Conservation (phyloP, 2,888 invertebrate species). For the Tiphia femorata region DNA sequence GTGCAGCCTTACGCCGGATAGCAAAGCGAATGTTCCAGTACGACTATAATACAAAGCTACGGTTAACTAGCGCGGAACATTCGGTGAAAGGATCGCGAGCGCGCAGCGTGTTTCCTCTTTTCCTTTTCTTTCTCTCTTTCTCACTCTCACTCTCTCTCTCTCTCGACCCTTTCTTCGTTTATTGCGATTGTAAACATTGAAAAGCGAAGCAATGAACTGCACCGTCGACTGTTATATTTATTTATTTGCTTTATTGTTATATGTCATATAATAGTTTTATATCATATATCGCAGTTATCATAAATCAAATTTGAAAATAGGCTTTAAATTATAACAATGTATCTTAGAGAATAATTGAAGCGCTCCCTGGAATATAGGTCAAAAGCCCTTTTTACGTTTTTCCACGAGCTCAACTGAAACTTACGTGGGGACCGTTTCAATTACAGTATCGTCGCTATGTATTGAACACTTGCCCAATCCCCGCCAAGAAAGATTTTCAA, state of each 20-base stretch:
- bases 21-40: no score
- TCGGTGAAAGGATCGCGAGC: no score
- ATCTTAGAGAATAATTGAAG: conserved; percentile 61
- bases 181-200: no score
- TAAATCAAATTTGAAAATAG: conserved; percentile 65
- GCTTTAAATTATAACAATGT: conserved; percentile 63
- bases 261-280: conserved; percentile 63
- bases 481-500: conserved; percentile 47
- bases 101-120: no score
- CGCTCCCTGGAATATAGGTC: conserved; percentile 58
- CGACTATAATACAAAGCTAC: no score
- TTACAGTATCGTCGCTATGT: conserved; percentile 53
- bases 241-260: conserved; percentile 65
- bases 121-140: no score
- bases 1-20: no score
- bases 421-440: conserved; percentile 54
- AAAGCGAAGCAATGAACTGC: background rate
- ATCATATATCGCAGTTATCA: conserved; percentile 63
- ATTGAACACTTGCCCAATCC: conserved; percentile 54
- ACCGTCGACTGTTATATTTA: conserved; percentile 35
- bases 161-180: no score
- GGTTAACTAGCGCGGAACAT: no score
- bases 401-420: conserved; percentile 49
- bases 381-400: conserved; percentile 41
- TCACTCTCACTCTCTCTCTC: no score